These are phyloP conservation scores for Agapostemon virescens DNA, from an alignment of 2,888 invertebrate genomes.

Conservation along the genomic window DNA sequence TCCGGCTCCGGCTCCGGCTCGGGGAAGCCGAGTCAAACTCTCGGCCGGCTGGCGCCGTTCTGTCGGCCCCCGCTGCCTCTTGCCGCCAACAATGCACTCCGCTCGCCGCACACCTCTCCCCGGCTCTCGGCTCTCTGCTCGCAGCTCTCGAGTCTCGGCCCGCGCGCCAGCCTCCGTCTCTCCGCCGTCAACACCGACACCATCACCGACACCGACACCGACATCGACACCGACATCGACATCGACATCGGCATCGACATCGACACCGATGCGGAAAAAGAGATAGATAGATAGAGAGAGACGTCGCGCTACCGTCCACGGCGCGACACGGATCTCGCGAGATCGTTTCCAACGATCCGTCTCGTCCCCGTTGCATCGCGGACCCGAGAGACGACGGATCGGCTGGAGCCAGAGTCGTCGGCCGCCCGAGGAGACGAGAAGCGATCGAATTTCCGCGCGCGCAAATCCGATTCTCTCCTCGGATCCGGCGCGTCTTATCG, in stretches of 20 bases:
- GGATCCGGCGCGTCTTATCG: slow-evolving; percentile 9
- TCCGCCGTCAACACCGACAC: slow-evolving; percentile 53
- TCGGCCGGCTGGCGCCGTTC: slow-evolving; percentile 74
- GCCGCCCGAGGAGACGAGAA: background rate
- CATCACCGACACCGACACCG: slow-evolving; percentile 45
- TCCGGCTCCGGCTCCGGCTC: slow-evolving; percentile 45
- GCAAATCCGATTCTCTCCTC: slow-evolving; percentile 3
- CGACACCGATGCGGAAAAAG: background rate
- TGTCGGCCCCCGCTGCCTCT: slow-evolving; percentile 73
- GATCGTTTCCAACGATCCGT: slow-evolving; percentile 41
- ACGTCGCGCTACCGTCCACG: slow-evolving; percentile 18
- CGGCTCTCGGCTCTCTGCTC: background rate
- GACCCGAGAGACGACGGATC: background rate
- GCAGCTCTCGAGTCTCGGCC: slow-evolving; percentile 14
- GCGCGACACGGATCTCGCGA: slow-evolving; percentile 30
- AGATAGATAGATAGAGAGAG: background rate
- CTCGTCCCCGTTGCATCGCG: slow-evolving; percentile 30
- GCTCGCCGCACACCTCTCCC: slow-evolving; percentile 54
- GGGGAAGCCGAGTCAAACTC: slow-evolving; percentile 67
- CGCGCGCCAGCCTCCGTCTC: slow-evolving; percentile 18
- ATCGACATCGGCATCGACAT: background rate
- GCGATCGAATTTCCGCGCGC: slow-evolving; percentile 25
- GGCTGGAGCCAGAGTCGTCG: slow-evolving; percentile 4
- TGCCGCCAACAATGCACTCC: slow-evolving; percentile 74
- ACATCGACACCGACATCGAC: slow-evolving; percentile 27